A percentile compares a stretch with the other conserved stretches of the same genome.
These are phyloP conservation scores for Nannospalax galili DNA, from an alignment of 2,113 vertebrate species.

Conservation along the genomic window DNA sequence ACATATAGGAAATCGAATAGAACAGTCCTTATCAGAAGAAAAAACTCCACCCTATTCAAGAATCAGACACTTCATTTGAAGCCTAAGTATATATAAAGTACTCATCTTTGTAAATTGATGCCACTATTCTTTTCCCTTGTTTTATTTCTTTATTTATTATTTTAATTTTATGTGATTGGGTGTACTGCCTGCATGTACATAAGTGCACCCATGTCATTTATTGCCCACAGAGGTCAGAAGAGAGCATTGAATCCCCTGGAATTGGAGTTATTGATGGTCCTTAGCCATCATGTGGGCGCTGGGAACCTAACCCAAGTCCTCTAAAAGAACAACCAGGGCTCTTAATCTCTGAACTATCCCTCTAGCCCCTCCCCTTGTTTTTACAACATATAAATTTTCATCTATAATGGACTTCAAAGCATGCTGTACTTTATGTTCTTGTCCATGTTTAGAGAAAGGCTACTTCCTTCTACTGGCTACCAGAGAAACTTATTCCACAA, in stretches of 20 bases:
- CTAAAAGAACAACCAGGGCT: no score
- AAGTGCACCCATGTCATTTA: no score
- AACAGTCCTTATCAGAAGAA: background rate
- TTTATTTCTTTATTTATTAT: no score
- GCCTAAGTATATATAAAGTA: background rate
- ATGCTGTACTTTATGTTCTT: conserved; percentile 6
- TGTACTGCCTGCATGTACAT: no score
- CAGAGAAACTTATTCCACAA: background rate
- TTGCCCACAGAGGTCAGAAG: no score
- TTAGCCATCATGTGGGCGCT: no score
- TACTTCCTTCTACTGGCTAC: background rate
- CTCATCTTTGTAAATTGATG: background rate
- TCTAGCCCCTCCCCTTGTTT: no score
- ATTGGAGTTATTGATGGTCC: no score
- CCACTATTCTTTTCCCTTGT: conserved; percentile 20
- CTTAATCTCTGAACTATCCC: no score
- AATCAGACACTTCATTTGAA: conserved; percentile 6
- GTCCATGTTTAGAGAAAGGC: background rate
- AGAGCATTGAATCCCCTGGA: no score
- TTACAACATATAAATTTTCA: background rate
- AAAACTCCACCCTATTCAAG: background rate
- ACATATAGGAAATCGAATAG: conserved; percentile 41
- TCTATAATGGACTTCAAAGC: background rate
- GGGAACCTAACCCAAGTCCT: no score
- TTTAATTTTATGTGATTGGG: no score